Evolutionary conservation across 2,888 invertebrate genomes (phyloP), one percentile per base, ranked within the genome.

Genomic region (Tipula helvola): DNA sequence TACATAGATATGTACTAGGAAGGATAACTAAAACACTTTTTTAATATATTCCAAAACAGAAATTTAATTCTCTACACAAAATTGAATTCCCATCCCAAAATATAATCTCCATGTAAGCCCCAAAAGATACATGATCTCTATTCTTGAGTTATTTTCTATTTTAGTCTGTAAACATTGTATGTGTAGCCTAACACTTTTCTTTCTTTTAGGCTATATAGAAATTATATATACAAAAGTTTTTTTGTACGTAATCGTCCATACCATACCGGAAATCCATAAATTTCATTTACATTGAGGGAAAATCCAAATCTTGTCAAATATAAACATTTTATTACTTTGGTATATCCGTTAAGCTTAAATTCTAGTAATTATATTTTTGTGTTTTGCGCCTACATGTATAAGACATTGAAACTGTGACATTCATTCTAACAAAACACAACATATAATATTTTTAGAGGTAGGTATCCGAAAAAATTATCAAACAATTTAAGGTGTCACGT

Each of bases 271-370:
- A 71, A 71, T 71, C 71, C 71, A 71, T 71, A 71, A 28, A 71
- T 71, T 71, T 71, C n/a, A 13, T n/a, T 4, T 5, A 28, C 71
- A 71, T 71, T 71, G 71, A 71, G 8, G 16, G 8, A 71, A 71
- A 71, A 71, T 71, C 71, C 71, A 71, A 71, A 71, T 71, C 71
- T 71, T 71, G 71, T 71, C 71, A 71, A 71, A 71, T 71, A 71
- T 8, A 71, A 71, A 71, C 10, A 71, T 71, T 71, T 71, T 71
- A 71, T 71, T 71, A 71, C 28, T 71, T 71, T 71, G 2, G 71
- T 28, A 12, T 18, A 71, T 71, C 28, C 71, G 71, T 71, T 71
- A 71, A 71, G 28, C 71, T 28, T 12, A 28, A 28, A 71, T 28
- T 71, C 71, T 28, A 28, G 71, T 71, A 71, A 71, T 71, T 71